Conservation (phyloP, 1,140 invertebrate species). For the Rhopalosiphum maidis region DNA sequence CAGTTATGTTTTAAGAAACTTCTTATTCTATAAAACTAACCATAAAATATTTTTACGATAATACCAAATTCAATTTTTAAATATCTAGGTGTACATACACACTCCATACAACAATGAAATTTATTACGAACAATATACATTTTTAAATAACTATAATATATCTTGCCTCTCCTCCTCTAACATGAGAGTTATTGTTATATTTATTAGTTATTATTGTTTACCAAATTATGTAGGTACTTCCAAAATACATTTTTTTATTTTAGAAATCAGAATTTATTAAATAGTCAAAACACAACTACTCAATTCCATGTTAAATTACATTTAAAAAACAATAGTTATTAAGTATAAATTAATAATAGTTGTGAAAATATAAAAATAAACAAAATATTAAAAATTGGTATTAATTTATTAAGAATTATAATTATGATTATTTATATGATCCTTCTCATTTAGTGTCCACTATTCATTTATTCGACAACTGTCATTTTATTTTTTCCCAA, state of each 20-base stretch:
- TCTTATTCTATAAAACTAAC: too few relatives aligned
- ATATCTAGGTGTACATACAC: too few relatives aligned
- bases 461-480: not conserved
- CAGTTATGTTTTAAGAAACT: too few relatives aligned
- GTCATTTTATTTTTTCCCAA: not conserved
- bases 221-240: too few relatives aligned
- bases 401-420: constrained; percentile 10
- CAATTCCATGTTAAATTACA: not conserved
- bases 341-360: not conserved
- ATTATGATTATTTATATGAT: not conserved
- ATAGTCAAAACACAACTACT: not conserved
- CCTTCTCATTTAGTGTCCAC: not conserved
- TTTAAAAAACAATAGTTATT: not conserved
- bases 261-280: not conserved
- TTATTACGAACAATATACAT: too few relatives aligned
- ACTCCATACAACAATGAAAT: too few relatives aligned
- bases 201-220: too few relatives aligned
- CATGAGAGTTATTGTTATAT: not conserved
- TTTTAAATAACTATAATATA: too few relatives aligned
- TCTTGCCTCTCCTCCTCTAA: not conserved
- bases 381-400: not conserved
- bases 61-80: too few relatives aligned
- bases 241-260: too few relatives aligned
- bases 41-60: too few relatives aligned
- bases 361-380: not conserved